Conservation (phyloP, 2,888 invertebrate genomes). For the Neria commutata region DNA sequence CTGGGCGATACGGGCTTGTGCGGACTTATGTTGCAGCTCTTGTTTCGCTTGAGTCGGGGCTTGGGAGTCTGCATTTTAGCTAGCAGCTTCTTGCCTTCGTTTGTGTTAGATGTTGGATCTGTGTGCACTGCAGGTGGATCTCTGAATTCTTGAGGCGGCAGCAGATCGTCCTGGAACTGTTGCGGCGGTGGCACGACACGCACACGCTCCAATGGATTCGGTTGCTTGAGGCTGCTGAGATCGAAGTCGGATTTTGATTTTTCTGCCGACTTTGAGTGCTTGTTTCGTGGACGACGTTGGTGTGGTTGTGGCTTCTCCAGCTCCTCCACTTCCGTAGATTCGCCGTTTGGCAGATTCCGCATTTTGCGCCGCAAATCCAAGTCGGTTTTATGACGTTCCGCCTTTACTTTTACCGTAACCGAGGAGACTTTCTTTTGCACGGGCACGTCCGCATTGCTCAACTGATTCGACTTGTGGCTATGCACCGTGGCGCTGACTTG, state of each 20-base stretch:
- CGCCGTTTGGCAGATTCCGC: slow-evolving; percentile 45
- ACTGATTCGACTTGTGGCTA: slow-evolving; percentile 36
- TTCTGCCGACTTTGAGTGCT: slow-evolving; percentile 42
- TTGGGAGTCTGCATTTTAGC: slow-evolving; percentile 9
- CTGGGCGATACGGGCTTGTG: slow-evolving; percentile 8
- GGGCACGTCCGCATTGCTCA: slow-evolving; percentile 38
- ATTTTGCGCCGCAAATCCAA: slow-evolving; percentile 35
- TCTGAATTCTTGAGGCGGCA: slow-evolving; percentile 76
- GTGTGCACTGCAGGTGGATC: slow-evolving; percentile 61
- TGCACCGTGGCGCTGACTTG: slow-evolving; percentile 30
- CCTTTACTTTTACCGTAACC: slow-evolving; percentile 50
- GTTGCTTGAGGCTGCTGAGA: slow-evolving; percentile 66
- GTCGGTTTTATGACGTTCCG: slow-evolving; percentile 50
- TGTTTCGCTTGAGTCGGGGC: slow-evolving; percentile 18
- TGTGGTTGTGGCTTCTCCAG: slow-evolving; percentile 45
- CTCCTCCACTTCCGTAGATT: slow-evolving; percentile 51
- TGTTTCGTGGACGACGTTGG: slow-evolving; percentile 42
- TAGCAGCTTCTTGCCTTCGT: slow-evolving; percentile 14
- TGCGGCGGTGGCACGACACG: slow-evolving; percentile 78
- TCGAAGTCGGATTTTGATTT: slow-evolving; percentile 70
- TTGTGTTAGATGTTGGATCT: slow-evolving; percentile 1
- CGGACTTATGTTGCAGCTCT: slow-evolving; percentile 26
- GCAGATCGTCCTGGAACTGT: slow-evolving; percentile 81
- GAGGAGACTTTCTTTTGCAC: slow-evolving; percentile 56
- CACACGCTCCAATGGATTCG: slow-evolving; percentile 73